Evolutionary conservation across 2,113 vertebrate genomes (phyloP).

Genomic region (Leucosticte australis): DNA sequence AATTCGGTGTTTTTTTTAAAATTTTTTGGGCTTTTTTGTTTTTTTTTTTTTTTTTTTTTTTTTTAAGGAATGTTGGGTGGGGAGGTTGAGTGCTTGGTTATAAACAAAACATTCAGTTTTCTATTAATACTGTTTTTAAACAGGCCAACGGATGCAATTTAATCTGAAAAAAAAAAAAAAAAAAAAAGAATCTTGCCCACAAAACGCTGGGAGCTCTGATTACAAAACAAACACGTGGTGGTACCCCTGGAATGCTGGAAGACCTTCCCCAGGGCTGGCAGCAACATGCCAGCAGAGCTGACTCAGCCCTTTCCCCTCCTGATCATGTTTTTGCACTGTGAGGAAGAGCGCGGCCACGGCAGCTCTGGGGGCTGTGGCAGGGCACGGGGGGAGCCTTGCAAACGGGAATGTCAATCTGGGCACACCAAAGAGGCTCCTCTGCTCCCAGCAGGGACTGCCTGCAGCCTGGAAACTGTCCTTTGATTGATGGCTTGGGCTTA

Average conservation of each 20-base stretch:
- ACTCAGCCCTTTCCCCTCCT: background rate
- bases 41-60: background rate
- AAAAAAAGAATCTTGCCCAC: background rate
- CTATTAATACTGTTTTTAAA: background rate
- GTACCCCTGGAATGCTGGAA: background rate
- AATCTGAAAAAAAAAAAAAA: background rate
- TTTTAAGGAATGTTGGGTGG: background rate
- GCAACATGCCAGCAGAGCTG: background rate
- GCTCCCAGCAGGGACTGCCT: background rate
- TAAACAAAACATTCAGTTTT: background rate
- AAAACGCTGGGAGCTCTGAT: background rate
- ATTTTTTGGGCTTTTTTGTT: background rate
- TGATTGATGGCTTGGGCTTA: background rate
- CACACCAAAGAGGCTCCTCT: background rate
- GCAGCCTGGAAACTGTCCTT: background rate
- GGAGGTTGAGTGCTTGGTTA: background rate
- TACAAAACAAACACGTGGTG: background rate
- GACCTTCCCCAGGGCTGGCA: background rate
- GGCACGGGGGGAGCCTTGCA: background rate
- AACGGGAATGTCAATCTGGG: background rate
- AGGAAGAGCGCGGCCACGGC: background rate
- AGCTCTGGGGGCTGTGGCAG: background rate
- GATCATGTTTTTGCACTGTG: fast-evolving
- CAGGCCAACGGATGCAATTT: background rate
- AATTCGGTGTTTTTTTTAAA: background rate